Base-by-base conservation (phyloP, 1,140 invertebrate genomes). In the Bombus sibiricus region DNA sequence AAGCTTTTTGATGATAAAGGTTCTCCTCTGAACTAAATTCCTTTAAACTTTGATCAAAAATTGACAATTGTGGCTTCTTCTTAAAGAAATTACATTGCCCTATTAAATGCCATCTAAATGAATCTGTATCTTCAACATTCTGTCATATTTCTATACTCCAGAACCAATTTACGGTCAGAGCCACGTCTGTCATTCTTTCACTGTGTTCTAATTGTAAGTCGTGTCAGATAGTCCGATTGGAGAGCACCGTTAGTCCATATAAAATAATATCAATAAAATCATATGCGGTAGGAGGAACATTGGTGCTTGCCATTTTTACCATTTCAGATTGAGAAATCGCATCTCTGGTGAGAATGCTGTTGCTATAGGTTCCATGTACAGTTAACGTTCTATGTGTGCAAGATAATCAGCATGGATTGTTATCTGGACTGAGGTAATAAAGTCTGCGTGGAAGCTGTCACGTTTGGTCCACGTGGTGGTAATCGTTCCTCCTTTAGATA, bases 371-470 rank as follows among this genome's bases (percentile, higher is more conserved):
- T 41, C 8, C 22, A 4, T 15, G 25, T 39, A 39, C 57, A 6
- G 47, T 18, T 53, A 22, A 53, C 47, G 47, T 53, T 53, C 47
- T 8, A 22, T 8, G 18, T 53, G 75, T 41, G n/a, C n/a, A 59
- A 64, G 62, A 68, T 79, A 47, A 34, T 47, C 59, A 25, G 10
- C 43, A 13, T 18, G 15, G n/a, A 68, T 79, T 34, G 32, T 68
- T 66, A 68, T 68, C 62, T 32, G n/a, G 41, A 68, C 25, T 32
- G 39, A 25, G 13, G n/a, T 79, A 79, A 68, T 66, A 68, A 79
- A 79, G 41, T 47, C 12, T 32, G 39, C 32, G 22, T 66, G n/a
- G 43, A 34, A 25, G 32, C 4, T 37, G 25, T 9, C 28, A 25
- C 6, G n/a, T 79, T 79, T 28, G 10, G 32, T 8, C n/a, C 77